Conservation (phyloP, 64 coral and sea anemone species). For the Dendrophyllia cribrosa region DNA sequence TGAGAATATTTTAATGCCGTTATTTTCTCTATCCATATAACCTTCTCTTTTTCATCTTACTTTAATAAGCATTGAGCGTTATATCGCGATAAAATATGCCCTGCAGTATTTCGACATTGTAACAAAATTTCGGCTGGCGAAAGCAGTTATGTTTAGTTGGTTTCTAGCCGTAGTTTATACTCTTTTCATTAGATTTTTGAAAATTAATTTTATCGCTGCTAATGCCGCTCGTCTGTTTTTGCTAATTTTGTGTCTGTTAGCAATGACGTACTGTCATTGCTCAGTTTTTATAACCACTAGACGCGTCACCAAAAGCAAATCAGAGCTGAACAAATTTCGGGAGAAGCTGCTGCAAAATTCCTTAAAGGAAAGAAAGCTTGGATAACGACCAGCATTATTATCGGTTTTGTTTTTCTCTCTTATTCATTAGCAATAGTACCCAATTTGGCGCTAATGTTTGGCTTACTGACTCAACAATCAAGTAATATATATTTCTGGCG, state of each 20-base stretch:
- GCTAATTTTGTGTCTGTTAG: neutral
- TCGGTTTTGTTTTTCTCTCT: neutral
- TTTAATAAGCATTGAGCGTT: too few relatives aligned
- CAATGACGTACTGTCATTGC: neutral
- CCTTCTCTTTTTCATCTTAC: too few relatives aligned
- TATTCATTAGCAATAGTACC: too few relatives aligned
- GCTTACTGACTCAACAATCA: too few relatives aligned
- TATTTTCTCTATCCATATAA: too few relatives aligned
- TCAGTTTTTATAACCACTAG: neutral
- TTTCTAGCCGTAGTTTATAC: too few relatives aligned
- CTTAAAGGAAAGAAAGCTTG: neutral
- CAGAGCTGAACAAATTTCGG: neutral
- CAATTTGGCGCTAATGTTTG: too few relatives aligned
- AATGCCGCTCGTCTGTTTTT: neutral
- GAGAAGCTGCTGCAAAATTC: neutral
- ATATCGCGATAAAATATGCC: neutral
- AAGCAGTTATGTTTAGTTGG: neutral
- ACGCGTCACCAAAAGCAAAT: neutral
- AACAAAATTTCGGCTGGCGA: neutral
- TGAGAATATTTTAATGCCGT: too few relatives aligned
- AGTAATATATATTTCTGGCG: too few relatives aligned
- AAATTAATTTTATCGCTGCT: too few relatives aligned
- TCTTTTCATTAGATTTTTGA: too few relatives aligned
- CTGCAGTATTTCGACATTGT: neutral
- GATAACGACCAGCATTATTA: neutral